Percentiles rank a stretch among this genome's conserved stretches.
Evolutionary conservation across 2,888 invertebrate genomes (phyloP).

Genomic region (Ectemnius continuus): DNA sequence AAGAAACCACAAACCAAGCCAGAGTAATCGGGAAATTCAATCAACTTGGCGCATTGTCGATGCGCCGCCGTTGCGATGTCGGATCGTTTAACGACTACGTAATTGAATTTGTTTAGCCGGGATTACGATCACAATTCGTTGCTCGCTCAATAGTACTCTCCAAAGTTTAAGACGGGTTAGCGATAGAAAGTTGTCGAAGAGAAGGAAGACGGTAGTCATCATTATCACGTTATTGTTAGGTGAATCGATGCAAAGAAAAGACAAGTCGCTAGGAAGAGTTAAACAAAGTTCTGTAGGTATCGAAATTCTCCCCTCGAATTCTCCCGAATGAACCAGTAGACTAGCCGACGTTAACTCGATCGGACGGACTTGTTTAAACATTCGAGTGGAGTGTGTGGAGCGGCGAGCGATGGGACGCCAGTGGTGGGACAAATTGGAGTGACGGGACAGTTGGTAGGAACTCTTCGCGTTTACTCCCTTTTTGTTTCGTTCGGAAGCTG

Average conservation of each 20-base stretch:
- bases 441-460: too few species aligned
- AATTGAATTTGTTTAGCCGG: constrained; percentile 10
- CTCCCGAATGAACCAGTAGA: neutral
- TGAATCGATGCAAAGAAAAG: neutral
- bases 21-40: constrained; percentile 35
- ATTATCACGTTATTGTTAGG: neutral
- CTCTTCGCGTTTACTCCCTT: too few species aligned
- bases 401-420: neutral
- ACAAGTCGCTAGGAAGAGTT: neutral
- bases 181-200: too few species aligned
- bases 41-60: constrained; percentile 11
- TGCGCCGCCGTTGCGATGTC: neutral
- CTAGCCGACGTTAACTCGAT: too few species aligned
- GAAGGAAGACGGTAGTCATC: neutral
- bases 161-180: too few species aligned
- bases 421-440: neutral
- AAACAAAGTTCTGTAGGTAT: neutral
- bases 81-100: constrained; percentile 10
- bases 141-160: neutral
- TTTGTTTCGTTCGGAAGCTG: too few species aligned
- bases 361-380: neutral
- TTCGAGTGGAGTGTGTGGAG: neutral
- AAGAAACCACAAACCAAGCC: constrained; percentile 46
- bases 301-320: neutral
- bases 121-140: constrained; percentile 1